phyloP scores from a whole-genome alignment of 2,888 invertebrate genomes.

The Lydus trimaculatus region DNA sequence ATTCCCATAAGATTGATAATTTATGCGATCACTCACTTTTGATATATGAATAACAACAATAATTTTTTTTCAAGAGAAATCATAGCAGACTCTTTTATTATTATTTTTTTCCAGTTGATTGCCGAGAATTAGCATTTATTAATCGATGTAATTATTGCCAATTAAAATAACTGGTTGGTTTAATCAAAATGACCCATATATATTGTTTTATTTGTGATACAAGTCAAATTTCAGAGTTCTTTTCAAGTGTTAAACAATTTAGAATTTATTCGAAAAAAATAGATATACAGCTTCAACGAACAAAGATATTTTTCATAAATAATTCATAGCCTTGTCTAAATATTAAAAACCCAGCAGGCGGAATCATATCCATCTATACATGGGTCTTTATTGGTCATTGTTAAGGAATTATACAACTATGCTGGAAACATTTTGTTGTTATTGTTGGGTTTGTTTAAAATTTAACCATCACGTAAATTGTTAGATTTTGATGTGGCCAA shows the following conservation, averaged over 20 bases:
- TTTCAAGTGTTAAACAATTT: constrained; percentile 2
- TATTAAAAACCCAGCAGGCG: constrained; percentile 28
- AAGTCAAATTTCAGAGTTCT: neutral
- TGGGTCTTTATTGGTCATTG: constrained; percentile 26
- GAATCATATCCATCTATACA: constrained; percentile 26
- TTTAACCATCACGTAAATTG: constrained; percentile 9
- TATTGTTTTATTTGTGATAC: neutral
- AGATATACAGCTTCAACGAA: constrained; percentile 8
- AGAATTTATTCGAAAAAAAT: constrained; percentile 1
- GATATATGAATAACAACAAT: neutral
- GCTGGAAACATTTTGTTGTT: constrained; percentile 15
- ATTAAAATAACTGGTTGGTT: constrained; percentile 26
- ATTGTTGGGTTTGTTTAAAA: neutral
- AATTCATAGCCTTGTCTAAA: constrained; percentile 27
- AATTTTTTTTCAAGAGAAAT: neutral
- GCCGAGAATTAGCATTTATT: constrained; percentile 8
- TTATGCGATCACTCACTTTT: neutral
- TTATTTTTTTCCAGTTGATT: neutral
- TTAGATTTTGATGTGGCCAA: constrained; percentile 8
- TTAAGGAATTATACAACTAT: constrained; percentile 15
- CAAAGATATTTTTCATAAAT: constrained; percentile 23
- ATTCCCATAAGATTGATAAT: neutral
- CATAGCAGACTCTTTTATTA: neutral
- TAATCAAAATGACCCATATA: constrained; percentile 27
- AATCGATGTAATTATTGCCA: constrained; percentile 25